Evolutionary conservation across 2,797 vertebrate species (phyloP).

Genomic region (Erethizon dorsatum): DNA sequence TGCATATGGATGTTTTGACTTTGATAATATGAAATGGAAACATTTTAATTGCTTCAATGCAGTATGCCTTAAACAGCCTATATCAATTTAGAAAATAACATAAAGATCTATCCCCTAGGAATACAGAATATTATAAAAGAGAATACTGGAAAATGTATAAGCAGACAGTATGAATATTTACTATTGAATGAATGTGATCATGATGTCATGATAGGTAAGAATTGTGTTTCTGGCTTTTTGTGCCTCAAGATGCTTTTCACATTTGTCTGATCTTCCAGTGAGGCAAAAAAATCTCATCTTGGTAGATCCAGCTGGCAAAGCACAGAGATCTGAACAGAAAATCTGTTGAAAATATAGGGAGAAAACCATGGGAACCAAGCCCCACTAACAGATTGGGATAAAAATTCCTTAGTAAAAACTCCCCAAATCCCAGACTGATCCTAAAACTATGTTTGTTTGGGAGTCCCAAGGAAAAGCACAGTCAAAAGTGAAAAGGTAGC

Average conservation of each 20-base stretch:
- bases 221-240: not conserved
- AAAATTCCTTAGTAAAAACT: not conserved
- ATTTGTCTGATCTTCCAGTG: not conserved
- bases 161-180: not conserved
- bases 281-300: not conserved
- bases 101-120: not conserved
- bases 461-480: not conserved
- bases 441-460: not conserved
- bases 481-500: no score
- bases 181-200: not conserved
- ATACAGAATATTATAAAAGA: not conserved
- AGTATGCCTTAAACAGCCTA: not conserved
- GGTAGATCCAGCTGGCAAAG: not conserved
- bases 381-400: not conserved
- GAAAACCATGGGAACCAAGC: not conserved
- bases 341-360: not conserved
- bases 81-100: conserved; percentile 5
- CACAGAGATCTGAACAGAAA: not conserved
- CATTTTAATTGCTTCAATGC: not conserved
- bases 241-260: not conserved
- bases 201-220: not conserved
- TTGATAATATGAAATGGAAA: not conserved
- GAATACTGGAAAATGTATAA: not conserved
- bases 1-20: not conserved
- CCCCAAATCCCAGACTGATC: not conserved